A percentile compares a stretch with the other conserved stretches of the same genome.
Conservation (phyloP, 2,113 vertebrate genomes). For the Dipodomys merriami region DNA sequence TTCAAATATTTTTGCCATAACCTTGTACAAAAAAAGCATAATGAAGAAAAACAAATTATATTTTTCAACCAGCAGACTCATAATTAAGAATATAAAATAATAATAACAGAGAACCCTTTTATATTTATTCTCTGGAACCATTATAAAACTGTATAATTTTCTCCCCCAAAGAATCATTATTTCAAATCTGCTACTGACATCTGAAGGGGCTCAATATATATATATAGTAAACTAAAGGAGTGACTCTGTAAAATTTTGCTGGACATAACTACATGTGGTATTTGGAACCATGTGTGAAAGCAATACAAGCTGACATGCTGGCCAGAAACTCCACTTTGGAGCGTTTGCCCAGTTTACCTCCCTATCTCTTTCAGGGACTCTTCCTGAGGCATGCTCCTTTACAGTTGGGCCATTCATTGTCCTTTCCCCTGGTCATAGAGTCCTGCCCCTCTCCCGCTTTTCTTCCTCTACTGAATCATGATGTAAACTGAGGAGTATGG, state of each 20-base stretch:
- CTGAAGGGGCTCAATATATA: background rate
- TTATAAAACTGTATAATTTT: background rate
- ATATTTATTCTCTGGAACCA: background rate
- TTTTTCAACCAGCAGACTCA: background rate
- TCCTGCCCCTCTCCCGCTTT: background rate
- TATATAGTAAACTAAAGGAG: background rate
- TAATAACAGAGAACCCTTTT: background rate
- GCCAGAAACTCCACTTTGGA: background rate
- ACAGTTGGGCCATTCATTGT: too few relatives aligned
- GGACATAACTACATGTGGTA: background rate
- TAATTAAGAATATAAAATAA: background rate
- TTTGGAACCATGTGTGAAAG: background rate
- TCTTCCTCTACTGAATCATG: accelerated
- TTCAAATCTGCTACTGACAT: background rate
- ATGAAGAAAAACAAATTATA: background rate
- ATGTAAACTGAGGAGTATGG: accelerated
- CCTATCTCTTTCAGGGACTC: background rate
- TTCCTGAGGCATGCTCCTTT: accelerated
- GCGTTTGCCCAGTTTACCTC: too few relatives aligned
- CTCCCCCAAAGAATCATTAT: background rate
- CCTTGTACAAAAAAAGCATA: background rate
- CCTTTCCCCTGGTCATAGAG: accelerated
- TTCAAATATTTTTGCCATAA: background rate
- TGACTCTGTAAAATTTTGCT: background rate
- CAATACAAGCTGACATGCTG: background rate